These are phyloP conservation scores for Parasteatoda lunata DNA, from an alignment of 2,888 invertebrate genomes.

Conservation along the genomic window DNA sequence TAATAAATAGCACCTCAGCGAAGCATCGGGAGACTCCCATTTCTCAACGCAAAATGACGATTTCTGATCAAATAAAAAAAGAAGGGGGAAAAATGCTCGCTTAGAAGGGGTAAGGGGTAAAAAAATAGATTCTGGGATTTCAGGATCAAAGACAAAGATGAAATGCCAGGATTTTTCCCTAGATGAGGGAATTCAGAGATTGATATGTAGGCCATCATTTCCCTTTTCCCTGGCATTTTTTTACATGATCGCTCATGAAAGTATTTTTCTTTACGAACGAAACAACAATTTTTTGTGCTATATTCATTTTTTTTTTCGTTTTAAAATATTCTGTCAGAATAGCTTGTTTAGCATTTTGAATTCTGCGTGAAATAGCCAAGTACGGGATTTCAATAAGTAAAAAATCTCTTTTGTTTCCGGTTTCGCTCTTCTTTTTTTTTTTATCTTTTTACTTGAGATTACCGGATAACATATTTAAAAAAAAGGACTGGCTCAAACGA, in stretches of 20 bases:
- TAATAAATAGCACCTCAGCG: background rate
- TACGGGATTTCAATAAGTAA: background rate
- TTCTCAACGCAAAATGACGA: background rate
- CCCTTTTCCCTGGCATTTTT: background rate
- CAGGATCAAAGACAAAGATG: constrained; percentile 53
- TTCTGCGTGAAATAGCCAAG: background rate
- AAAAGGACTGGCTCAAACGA: too few species aligned
- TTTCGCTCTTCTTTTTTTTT: background rate
- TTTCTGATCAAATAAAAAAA: constrained; percentile 2
- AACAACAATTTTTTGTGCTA: too few species aligned
- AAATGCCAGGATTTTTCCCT: constrained; percentile 41
- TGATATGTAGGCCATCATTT: constrained; percentile 53
- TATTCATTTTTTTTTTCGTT: too few species aligned
- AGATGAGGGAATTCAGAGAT: constrained; percentile 32
- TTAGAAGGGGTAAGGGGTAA: background rate
- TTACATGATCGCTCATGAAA: background rate
- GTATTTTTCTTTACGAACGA: background rate
- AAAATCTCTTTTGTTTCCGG: background rate
- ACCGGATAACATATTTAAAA: too few species aligned
- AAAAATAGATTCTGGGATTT: constrained; percentile 38
- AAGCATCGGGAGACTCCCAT: background rate
- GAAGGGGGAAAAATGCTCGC: background rate
- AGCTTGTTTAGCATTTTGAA: background rate
- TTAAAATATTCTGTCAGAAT: background rate
- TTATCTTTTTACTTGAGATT: too few species aligned